Evolutionary conservation across 1,140 invertebrate genomes (phyloP), one percentile per base, ranked within the genome.

Genomic region (Cydia fagiglandana): DNA sequence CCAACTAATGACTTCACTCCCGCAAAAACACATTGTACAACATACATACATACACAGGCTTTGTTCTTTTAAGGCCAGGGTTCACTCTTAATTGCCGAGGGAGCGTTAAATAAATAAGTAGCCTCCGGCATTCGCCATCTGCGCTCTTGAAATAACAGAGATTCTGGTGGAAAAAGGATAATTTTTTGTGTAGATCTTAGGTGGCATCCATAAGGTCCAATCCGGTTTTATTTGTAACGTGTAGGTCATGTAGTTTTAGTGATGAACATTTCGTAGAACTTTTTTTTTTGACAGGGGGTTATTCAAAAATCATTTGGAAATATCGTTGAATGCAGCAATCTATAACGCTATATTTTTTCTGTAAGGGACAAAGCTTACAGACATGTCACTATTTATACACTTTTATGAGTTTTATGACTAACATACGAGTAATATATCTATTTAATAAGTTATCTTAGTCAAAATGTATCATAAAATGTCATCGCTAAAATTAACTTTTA

Each of bases 81-180:
- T 53, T n/a, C 50, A 53, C 50, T n/a, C 15, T 24, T 53, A 53
- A 53, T 53, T 53, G 50, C n/a, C n/a, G 4, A 7, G 50, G 50
- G 47, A 50, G 50, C 15, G 50, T n/a, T 53, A 53, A 53, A 53
- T 53, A 53, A 53, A 53, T 17, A 53, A 53, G 50, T 53, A 53
- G 50, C 4, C 1, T 15, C 50, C n/a, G 50, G 17, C 50, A 5
- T 53, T 17, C 15, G n/a, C 50, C 45, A 53, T 53, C 50, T 53
- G 50, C 13, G 15, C 50, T 53, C 50, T 53, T 53, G 50, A 53
- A 53, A 53, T 17, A 53, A 53, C n/a, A 53, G 13, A 1, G n/a
- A 53, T 17, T 53, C 5, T 53, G 5, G 5, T 17, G n/a, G 3
- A 7, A 53, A 53, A 53, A 53, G n/a, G 50, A 6, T 53, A 1